Percentiles rank a stretch among this genome's conserved stretches.
phyloP scores from a whole-genome alignment of 2,113 vertebrate species.

The Ammospiza caudacuta region DNA sequence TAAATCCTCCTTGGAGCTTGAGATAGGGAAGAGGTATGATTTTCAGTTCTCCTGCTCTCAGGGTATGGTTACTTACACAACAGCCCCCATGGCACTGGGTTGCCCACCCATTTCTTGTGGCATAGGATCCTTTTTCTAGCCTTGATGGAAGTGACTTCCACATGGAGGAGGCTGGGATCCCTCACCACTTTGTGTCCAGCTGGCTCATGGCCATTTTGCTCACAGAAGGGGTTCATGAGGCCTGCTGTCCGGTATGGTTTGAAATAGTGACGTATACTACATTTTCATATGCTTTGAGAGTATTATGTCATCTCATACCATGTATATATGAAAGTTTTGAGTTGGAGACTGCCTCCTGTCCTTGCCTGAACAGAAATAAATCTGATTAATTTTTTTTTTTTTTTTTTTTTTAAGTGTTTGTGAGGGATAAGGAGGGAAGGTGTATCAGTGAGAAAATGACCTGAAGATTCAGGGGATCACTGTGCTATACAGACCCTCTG shows the following conservation, averaged over 20 bases:
- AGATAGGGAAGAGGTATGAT: neutral
- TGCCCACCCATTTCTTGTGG: neutral
- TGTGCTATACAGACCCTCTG: neutral
- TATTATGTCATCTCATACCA: neutral
- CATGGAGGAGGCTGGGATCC: too few relatives aligned
- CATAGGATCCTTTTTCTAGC: neutral
- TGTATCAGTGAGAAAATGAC: neutral
- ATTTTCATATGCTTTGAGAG: neutral
- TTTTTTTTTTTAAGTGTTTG: neutral
- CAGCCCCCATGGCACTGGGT: fast-evolving
- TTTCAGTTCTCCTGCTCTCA: neutral
- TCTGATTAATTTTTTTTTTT: neutral
- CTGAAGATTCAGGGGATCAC: too few relatives aligned
- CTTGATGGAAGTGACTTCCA: neutral
- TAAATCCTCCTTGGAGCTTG: neutral
- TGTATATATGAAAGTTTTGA: neutral
- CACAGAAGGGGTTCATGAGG: neutral
- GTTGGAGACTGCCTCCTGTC: neutral
- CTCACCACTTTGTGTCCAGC: neutral
- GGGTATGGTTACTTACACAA: neutral
- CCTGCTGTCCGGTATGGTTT: fast-evolving
- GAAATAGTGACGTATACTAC: neutral
- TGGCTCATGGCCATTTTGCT: neutral
- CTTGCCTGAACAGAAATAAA: neutral
- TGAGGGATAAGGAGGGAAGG: neutral